These are phyloP conservation scores for Dunckerocampus dactyliophorus DNA, from an alignment of 2,113 vertebrate genomes.

Conservation along the genomic window DNA sequence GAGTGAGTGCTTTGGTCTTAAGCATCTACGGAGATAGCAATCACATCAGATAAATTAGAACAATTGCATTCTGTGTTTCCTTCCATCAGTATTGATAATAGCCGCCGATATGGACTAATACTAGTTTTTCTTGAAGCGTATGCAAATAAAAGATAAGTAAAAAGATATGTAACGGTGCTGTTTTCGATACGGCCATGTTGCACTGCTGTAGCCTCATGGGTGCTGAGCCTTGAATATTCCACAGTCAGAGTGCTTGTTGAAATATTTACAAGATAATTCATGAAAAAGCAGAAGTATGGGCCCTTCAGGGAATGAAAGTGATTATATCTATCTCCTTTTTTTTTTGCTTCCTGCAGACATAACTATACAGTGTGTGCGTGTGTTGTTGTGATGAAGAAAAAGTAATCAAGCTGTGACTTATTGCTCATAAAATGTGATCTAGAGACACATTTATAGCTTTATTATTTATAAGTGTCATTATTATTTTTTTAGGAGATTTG, in stretches of 20 bases:
- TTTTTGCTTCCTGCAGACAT: constrained; percentile 12
- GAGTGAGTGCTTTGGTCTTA: neutral
- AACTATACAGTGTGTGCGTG: neutral
- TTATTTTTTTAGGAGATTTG: constrained; percentile 11
- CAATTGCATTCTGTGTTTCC: neutral
- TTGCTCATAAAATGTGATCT: constrained; percentile 9
- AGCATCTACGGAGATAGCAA: neutral
- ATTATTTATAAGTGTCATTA: constrained; percentile 4
- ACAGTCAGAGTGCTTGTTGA: constrained; percentile 15
- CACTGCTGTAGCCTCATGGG: neutral
- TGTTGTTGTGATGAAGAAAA: neutral
- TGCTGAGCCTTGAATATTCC: constrained; percentile 14
- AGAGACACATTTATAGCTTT: constrained; percentile 6
- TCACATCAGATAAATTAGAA: neutral
- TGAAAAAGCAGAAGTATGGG: constrained; percentile 2
- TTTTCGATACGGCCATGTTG: neutral
- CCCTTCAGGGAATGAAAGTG: constrained; percentile 21
- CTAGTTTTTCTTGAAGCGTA: neutral
- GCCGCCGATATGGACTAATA: neutral
- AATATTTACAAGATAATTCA: constrained; percentile 34
- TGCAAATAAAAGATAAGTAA: neutral
- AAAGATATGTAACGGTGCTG: neutral
- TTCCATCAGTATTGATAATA: neutral
- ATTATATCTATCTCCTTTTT: constrained; percentile 25
- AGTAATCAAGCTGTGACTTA: constrained; percentile 8